Percentiles rank a stretch among this genome's conserved stretches.
phyloP scores from a whole-genome alignment of 2,113 vertebrate genomes.

The Gambusia holbrooki region DNA sequence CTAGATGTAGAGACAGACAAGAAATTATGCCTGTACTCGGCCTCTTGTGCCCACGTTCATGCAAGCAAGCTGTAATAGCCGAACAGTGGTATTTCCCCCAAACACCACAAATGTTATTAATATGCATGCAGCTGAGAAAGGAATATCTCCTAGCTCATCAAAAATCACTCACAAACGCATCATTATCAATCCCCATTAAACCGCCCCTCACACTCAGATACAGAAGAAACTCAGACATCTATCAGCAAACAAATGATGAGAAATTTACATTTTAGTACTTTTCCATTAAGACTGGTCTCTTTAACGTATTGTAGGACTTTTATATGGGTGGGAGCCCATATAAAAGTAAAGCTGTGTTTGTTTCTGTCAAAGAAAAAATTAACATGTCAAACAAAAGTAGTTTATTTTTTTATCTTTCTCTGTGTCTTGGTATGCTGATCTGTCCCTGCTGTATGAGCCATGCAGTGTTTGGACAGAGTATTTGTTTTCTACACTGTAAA shows the following conservation, averaged over 20 bases:
- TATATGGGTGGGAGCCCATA: background rate
- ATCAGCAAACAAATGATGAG: constrained; percentile 50
- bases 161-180: constrained; percentile 67
- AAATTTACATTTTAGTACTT: constrained; percentile 36
- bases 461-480: background rate
- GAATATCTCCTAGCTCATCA: constrained; percentile 66
- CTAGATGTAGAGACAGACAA: constrained; percentile 4
- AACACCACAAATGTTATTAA: constrained; percentile 65
- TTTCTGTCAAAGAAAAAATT: background rate
- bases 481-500: background rate
- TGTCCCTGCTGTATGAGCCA: constrained; percentile 23
- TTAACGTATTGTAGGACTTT: background rate
- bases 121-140: constrained; percentile 60
- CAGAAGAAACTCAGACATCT: constrained; percentile 15
- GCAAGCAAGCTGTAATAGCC: constrained; percentile 2
- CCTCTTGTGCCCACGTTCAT: background rate
- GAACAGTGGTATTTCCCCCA: constrained; percentile 47
- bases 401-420: background rate
- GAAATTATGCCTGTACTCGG: constrained; percentile 6
- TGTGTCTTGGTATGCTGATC: constrained; percentile 11
- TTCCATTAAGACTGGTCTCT: constrained; percentile 33
- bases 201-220: background rate
- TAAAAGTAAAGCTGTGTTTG: background rate
- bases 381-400: background rate
- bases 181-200: constrained; percentile 65